phyloP scores from a whole-genome alignment of 2,113 vertebrate species.

The Daboia siamensis region DNA sequence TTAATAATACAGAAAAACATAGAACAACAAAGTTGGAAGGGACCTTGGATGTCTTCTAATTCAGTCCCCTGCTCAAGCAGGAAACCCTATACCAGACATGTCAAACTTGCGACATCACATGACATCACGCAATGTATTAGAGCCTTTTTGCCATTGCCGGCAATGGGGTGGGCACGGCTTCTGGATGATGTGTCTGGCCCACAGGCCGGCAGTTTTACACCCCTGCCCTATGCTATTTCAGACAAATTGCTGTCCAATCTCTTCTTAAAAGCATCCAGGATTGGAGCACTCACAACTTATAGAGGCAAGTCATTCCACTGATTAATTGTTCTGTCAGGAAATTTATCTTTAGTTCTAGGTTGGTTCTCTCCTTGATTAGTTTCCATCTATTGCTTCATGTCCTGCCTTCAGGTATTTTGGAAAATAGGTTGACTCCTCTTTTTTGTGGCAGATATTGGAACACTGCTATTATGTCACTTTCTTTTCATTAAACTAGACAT shows the following conservation, averaged over 20 bases:
- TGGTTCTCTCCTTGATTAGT: background rate
- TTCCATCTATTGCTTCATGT: background rate
- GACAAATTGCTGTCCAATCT: background rate
- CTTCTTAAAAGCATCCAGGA: background rate
- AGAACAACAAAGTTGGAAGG: background rate
- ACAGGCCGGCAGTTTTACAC: no score
- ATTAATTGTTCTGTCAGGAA: background rate
- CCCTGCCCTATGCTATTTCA: background rate
- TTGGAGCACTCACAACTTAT: background rate
- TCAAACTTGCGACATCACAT: no score
- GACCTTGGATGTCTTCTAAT: background rate
- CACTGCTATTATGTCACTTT: background rate
- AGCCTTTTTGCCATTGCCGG: no score
- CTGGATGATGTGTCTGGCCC: no score
- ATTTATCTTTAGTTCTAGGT: background rate
- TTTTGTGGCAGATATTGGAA: background rate
- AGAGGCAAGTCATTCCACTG: background rate
- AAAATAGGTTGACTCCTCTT: no score
- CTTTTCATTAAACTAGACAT: background rate
- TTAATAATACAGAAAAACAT: background rate
- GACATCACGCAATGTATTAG: no score
- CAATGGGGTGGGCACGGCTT: no score
- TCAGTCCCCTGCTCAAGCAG: background rate
- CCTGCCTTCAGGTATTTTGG: background rate
- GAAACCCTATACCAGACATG: background rate